phyloP scores from a whole-genome alignment of 2,888 invertebrate species.

The Synanthedon andrenaeformis region DNA sequence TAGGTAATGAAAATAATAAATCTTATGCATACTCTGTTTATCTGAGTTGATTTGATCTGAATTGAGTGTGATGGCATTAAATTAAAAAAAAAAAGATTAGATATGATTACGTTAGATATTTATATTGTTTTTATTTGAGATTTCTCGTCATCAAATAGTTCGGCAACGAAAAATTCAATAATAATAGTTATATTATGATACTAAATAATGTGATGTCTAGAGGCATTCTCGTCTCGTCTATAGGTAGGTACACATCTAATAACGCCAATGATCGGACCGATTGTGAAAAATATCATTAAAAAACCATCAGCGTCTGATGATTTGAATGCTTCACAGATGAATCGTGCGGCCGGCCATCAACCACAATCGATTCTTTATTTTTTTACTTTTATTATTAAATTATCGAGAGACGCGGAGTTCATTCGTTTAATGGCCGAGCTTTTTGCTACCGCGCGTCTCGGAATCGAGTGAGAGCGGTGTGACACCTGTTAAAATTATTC shows the following conservation, averaged over 20 bases:
- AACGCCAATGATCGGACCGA: constrained; percentile 67
- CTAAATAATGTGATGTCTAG: background rate
- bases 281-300: constrained; percentile 73
- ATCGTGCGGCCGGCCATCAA: constrained; percentile 55
- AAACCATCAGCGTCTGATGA: constrained; percentile 69
- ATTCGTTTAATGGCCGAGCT: background rate
- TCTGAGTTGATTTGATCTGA: no score
- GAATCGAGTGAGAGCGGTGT: constrained; percentile 9
- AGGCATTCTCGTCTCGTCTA: constrained; percentile 46
- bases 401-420: constrained; percentile 29
- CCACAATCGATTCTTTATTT: constrained; percentile 63
- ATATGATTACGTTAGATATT: no score
- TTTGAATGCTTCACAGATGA: constrained; percentile 55
- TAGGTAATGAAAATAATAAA: no score
- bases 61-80: no score
- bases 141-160: no score
- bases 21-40: no score
- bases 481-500: background rate
- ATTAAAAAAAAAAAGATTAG: no score
- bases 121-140: no score
- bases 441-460: constrained; percentile 16
- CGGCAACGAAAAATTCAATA: no score
- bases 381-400: constrained; percentile 53
- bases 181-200: no score
- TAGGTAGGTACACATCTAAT: constrained; percentile 40